These are phyloP conservation scores for Caenorhabditis sp. DNA, from an alignment of 2,888 invertebrate species.

Conservation along the genomic window DNA sequence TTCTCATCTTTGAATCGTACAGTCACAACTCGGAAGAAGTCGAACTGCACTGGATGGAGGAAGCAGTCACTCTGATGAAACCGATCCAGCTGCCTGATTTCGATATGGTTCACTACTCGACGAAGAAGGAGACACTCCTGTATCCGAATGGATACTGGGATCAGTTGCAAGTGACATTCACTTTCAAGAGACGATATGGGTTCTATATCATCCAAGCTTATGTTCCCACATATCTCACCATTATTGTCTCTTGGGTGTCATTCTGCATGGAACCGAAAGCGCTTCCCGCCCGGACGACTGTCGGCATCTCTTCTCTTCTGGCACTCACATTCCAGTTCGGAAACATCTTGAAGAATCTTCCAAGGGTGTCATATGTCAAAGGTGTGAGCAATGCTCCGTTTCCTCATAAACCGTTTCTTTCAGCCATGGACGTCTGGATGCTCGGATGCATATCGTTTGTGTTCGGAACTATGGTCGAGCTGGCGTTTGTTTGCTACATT, in stretches of 20 bases:
- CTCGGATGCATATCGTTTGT: conserved; percentile 82
- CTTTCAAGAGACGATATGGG: conserved; percentile 83
- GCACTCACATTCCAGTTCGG: conserved; percentile 83
- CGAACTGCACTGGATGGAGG: conserved; percentile 82
- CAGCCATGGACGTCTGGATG: conserved; percentile 83
- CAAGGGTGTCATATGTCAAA: conserved; percentile 82
- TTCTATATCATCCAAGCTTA: conserved; percentile 83
- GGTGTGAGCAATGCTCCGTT: conserved; percentile 35
- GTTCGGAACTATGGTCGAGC: conserved; percentile 83
- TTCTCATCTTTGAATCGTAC: conserved; percentile 82
- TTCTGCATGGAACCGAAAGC: conserved; percentile 83
- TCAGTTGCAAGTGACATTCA: conserved; percentile 79
- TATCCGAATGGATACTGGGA: conserved; percentile 81
- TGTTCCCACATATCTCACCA: conserved; percentile 82
- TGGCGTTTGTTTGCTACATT: conserved; percentile 83
- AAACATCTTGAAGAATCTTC: conserved; percentile 82
- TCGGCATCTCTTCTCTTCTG: conserved; percentile 82
- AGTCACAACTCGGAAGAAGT: conserved; percentile 83
- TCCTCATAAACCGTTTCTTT: conserved; percentile 19
- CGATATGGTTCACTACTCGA: conserved; percentile 80
- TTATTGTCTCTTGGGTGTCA: conserved; percentile 82
- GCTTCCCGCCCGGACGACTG: conserved; percentile 82
- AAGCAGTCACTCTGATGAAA: conserved; percentile 82
- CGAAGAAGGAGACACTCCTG: conserved; percentile 72
- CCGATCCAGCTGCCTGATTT: conserved; percentile 82